Evolutionary conservation across 2,888 invertebrate species (phyloP), one percentile per base, ranked within the genome.

Genomic region (Andrena fulva): DNA sequence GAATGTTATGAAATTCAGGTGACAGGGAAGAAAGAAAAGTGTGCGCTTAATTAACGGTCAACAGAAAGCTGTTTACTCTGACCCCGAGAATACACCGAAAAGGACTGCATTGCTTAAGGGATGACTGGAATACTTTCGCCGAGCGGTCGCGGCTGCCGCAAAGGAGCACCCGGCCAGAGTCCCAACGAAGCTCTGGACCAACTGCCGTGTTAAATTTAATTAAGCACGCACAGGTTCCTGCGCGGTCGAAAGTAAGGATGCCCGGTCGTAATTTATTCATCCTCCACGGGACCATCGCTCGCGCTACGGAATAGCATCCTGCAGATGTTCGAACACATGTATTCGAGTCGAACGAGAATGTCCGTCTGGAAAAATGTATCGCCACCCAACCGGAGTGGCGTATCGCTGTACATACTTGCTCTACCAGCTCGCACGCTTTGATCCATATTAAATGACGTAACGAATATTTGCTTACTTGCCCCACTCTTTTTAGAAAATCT

Each of bases 211-310:
- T 74, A 85, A 83, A 81, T 87, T 87, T 73, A 83, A 87, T 83
- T 75, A 80, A 82, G 70, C 62, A 77, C 74, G 78, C 74, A 71
- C 67, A 59, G 50, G 52, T 72, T 66, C 12, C n/a, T 20, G 54
- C 20, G 20, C 50, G 64, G 16, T 42, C 77, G 67, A 35, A 64
- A 76, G 48, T 56, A 56, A 73, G 35, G 75, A 68, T 64, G 72
- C 50, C 66, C 62, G 54, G 63, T 74, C 71, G 78, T 84, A 73
- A 81, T 86, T 84, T 84, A 84, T 82, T 86, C 81, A 81, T 85
- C 48, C 77, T 54, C 35, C 27, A 24, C 69, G 62, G 56, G 54
- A 27, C 20, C 60, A 29, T 48, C 69, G 59, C 63, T 62, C 33
- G 31, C 59, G 20, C 48, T 24, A 56, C 35, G 31, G 27, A 2